phyloP scores from a whole-genome alignment of 1,140 invertebrate species.

The Formica selysi region DNA sequence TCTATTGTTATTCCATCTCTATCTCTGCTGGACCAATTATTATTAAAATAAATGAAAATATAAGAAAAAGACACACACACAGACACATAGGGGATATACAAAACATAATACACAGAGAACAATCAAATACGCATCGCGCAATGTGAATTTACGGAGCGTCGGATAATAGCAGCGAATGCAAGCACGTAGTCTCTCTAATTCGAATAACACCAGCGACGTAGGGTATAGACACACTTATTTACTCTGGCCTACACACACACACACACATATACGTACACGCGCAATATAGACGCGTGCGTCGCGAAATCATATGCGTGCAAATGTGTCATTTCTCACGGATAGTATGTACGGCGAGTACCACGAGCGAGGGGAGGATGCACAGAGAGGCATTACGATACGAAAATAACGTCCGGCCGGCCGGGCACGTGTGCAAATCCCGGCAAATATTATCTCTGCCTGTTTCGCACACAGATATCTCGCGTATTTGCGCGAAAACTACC shows the following conservation, averaged over 20 bases:
- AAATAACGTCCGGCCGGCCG: slow-evolving; percentile 60
- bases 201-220: slow-evolving; percentile 45
- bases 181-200: slow-evolving; percentile 55
- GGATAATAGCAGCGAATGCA: slow-evolving; percentile 21
- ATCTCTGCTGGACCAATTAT: neutral
- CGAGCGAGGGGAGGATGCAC: neutral
- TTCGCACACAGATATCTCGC: slow-evolving; percentile 1
- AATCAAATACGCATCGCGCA: slow-evolving; percentile 17
- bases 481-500: slow-evolving; percentile 49
- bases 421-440: slow-evolving; percentile 67
- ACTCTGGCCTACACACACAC: neutral
- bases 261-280: too few relatives aligned
- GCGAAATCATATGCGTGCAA: slow-evolving; percentile 24
- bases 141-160: slow-evolving; percentile 15
- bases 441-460: slow-evolving; percentile 70
- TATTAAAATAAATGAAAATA: neutral
- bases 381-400: slow-evolving; percentile 65
- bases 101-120: neutral
- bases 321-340: slow-evolving; percentile 57
- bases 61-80: neutral
- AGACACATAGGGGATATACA: neutral
- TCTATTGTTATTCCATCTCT: too few relatives aligned
- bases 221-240: slow-evolving; percentile 34
- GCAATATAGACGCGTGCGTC: slow-evolving; percentile 1
- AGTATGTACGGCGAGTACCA: neutral